Evolutionary conservation across 2,797 vertebrate genomes (phyloP), one percentile per base, ranked within the genome.

Genomic region (Eulemur mongoz): DNA sequence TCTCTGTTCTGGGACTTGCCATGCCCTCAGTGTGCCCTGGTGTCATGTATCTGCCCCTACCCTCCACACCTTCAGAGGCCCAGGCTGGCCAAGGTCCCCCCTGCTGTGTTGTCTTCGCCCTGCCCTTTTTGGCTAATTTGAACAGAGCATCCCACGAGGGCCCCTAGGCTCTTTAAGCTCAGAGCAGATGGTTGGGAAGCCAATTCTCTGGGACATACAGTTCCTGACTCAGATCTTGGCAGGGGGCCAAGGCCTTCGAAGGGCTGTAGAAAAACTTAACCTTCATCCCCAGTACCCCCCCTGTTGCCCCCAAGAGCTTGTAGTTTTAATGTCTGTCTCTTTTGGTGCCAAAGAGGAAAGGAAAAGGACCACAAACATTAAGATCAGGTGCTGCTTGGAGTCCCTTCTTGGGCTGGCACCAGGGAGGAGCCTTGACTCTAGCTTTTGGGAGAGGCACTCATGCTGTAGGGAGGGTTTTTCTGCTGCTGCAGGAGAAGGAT

Each of bases 181-280:
- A 81, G 61, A 96, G 84, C 88, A 97, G 81, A 97, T 97, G 95
- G 90, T 75, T 93, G 78, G 80, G 59, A 94, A 97, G 70, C 63
- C 75, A 91, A 20, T 94, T 96, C 86, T 96, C 88, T 85, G 78
- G 91, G 93, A 97, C 96, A 87, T 17, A 90, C 73, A 97, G 94
- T 97, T 96, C 92, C 81, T 76, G 80, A 96, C 81, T 97, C 94
- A 90, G 91, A 97, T 96, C 92, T 87, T 65, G 96, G 92, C 95
- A 97, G 75, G 65, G 45, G 84, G 57, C 87, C 94, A 97, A 89
- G 93, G 84, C 65, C 87, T 97, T 95, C 32, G 14, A 97, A 97
- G 45, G 89, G 57, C 92, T 96, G 22, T 89, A 81, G 86, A 94
- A 95, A 96, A 93, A 73, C 50, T 81, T 95, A 92, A 67, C 80